phyloP scores from a whole-genome alignment of 2,888 invertebrate genomes.

The Azorinus chamasolen region DNA sequence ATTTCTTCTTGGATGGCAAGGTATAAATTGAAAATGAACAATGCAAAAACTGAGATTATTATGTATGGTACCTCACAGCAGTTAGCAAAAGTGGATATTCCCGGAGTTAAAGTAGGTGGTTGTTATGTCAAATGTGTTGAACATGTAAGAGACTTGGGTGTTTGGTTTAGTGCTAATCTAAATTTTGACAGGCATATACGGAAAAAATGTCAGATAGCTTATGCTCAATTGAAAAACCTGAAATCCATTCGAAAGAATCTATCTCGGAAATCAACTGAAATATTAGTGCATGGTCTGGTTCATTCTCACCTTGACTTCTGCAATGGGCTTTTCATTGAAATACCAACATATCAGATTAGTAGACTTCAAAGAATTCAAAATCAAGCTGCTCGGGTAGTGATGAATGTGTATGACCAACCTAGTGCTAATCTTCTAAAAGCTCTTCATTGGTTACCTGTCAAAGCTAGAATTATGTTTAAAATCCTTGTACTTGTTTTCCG shows the following conservation, averaged over 20 bases:
- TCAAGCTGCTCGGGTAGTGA: constrained; percentile 5
- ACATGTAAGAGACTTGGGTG: constrained; percentile 36
- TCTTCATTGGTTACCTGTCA: too few species aligned
- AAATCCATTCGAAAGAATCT: background rate
- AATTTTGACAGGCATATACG: constrained; percentile 30
- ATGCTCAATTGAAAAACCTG: too few species aligned
- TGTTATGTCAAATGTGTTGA: constrained; percentile 31
- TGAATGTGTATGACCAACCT: too few species aligned
- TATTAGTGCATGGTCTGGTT: constrained; percentile 29
- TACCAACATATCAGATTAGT: constrained; percentile 8
- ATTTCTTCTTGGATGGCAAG: constrained; percentile 31
- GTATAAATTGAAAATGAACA: constrained; percentile 40
- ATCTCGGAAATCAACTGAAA: constrained; percentile 18
- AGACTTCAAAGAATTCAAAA: constrained; percentile 1
- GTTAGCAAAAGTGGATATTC: constrained; percentile 32
- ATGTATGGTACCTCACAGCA: constrained; percentile 41
- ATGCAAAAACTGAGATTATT: constrained; percentile 17
- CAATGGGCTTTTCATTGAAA: constrained; percentile 28
- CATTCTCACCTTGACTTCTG: constrained; percentile 33
- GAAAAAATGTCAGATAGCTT: constrained; percentile 37
- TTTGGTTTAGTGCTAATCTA: constrained; percentile 20
- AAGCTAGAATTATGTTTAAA: too few species aligned
- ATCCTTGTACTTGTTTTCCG: constrained; percentile 5
- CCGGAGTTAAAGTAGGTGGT: constrained; percentile 23
- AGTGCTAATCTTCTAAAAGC: too few species aligned